Evolutionary conservation across 2,888 invertebrate genomes (phyloP), one percentile per base, ranked within the genome.

Genomic region (Apotomis turbidana): DNA sequence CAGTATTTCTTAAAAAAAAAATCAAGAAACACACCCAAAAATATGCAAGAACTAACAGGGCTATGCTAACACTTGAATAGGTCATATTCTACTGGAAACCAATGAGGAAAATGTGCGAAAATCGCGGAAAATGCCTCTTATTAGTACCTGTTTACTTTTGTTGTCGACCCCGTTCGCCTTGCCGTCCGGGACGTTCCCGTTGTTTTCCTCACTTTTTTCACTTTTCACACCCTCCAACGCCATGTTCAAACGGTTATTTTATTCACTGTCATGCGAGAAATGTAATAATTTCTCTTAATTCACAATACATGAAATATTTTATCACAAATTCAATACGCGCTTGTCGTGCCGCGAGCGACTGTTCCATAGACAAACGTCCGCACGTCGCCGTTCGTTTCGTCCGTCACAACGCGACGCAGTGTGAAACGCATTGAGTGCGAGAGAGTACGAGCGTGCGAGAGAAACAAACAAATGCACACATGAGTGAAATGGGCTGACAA

Each of bases 91-190:
- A 70, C 62, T 55, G 51, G 67, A 74, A 58, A 78, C 63, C 61
- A 78, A 75, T 69, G 71, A 73, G 76, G 77, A 81, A 81, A 80
- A 76, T 74, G 72, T 73, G 61, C 63, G 76, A 78, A 83, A 85
- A 84, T 80, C 78, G 78, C 72, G 77, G 82, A 83, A 83, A 84
- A 81, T 80, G 75, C 78, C 80, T 80, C 73, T 80, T 78, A 81
- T 84, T 80, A 76, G 80, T 91, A 93, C 93, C 93, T 95, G 95
- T 91, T 94, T 94, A 90, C 90, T 93, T 89, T 92, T 93, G 90
- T 93, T 94, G 90, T 94, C 94, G 85, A 91, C 93, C 87, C 93
- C 94, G 87, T 94, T 94, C 84, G 93, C 88, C 86, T 94, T 94
- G 85, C 90, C 86, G 85, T 94, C 93, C 80, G 90, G 89, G 77